Base-by-base conservation (phyloP, 1,140 invertebrate species). In the Magallana ariakensis region DNA sequence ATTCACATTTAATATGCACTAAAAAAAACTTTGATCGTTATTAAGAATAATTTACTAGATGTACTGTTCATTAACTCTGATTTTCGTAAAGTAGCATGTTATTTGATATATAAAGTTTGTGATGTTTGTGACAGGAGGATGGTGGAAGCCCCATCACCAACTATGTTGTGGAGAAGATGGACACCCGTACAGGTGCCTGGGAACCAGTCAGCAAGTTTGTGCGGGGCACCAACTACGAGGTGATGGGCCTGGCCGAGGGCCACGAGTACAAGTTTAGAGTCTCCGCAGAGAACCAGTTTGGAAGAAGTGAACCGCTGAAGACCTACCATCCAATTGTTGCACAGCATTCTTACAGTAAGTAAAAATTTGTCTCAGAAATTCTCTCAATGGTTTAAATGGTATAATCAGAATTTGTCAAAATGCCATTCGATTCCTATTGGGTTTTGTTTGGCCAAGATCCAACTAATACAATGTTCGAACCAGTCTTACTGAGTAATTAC, bases 211-310 rank as follows among this genome's bases (percentile, higher is more conserved):
- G 97, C 92, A 98, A 98, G 90, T 99, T 99, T 94, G 98, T 98
- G 0, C 96, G 99, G 83, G 97, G 96, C 91, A 98, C 97, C 62
- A 97, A 97, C 90, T 99, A 99, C 93, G 98, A 99, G 92, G 98
- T 99, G 4, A 97, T 98, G 96, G 98, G 98, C n/a, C 95, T 99
- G 80, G 97, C 98, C 93, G 97, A 98, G 54, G 98, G 98, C 93
- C 97, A 97, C 90, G 97, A 97, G 89, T 99, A 99, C 95, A 97
- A 97, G 91, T 99, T 99, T 96, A 96, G 99, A 83, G 96, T 99
- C 0, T 96, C 97, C 57, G 99, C 99, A 46, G 99, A 99, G 94
- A 99, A 99, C 95, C 98, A 99, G 91, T 99, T 99, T 92, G 99
- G 99, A 1, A 95, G 99, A 4, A 98, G 98, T 46, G 97, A 99